Conservation (phyloP, 2,888 invertebrate genomes). For the Cheilosia soror region DNA sequence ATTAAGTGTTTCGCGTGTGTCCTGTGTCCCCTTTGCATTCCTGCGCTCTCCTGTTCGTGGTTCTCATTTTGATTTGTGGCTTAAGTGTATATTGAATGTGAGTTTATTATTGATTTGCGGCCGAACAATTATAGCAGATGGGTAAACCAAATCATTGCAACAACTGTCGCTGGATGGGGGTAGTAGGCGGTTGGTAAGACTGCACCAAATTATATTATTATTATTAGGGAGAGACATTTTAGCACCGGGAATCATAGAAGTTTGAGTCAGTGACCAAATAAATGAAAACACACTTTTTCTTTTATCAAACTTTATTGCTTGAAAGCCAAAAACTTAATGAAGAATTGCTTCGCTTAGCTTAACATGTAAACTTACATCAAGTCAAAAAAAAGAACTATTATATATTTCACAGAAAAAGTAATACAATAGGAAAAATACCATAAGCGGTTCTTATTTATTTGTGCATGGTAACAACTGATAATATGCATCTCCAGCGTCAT, state of each 20-base stretch:
- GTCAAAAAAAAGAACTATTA: background rate
- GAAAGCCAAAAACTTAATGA: background rate
- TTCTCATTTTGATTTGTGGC: slow-evolving; percentile 56
- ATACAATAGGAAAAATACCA: background rate
- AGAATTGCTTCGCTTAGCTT: background rate
- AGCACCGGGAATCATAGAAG: background rate
- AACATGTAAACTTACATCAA: background rate
- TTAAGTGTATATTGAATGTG: slow-evolving; percentile 32
- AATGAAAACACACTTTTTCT: background rate
- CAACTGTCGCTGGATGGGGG: no score
- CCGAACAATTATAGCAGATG: background rate
- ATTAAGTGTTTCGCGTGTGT: slow-evolving; percentile 34
- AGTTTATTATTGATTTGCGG: slow-evolving; percentile 42
- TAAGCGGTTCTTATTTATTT: background rate
- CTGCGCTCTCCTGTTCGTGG: slow-evolving; percentile 13
- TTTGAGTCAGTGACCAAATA: background rate
- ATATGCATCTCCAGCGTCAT: slow-evolving; percentile 11
- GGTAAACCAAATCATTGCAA: no score
- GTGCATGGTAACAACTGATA: slow-evolving; percentile 7
- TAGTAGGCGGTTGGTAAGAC: no score
- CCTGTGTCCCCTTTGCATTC: background rate
- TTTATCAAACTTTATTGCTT: background rate
- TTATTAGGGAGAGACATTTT: no score
- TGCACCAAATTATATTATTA: no score
- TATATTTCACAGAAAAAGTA: background rate